Conservation (phyloP, 2,888 invertebrate species). For the Tricholauxania praeusta region DNA sequence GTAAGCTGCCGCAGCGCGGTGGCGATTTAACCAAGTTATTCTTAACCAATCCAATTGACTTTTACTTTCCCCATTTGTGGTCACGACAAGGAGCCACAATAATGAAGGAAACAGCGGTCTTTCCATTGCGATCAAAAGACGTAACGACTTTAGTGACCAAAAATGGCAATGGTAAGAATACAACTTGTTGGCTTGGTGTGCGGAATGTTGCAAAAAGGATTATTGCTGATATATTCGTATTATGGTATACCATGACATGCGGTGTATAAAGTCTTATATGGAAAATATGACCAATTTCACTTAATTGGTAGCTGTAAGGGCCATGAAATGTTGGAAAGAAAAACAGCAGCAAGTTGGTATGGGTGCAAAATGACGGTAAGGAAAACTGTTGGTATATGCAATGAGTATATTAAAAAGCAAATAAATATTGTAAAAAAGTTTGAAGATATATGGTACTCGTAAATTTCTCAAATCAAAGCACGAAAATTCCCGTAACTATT, state of each 20-base stretch:
- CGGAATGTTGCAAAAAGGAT: conserved; percentile 39
- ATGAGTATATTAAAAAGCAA: too few species aligned
- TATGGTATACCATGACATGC: not conserved
- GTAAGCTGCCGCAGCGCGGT: not conserved
- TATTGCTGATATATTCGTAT: conserved; percentile 26
- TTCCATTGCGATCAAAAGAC: conserved; percentile 11
- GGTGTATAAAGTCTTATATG: conserved; percentile 24
- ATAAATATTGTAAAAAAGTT: too few species aligned
- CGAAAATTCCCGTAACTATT: too few species aligned
- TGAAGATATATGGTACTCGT: too few species aligned
- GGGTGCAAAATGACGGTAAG: too few species aligned
- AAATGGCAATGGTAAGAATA: conserved; percentile 10
- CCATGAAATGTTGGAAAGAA: too few species aligned
- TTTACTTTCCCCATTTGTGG: conserved; percentile 43
- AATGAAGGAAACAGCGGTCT: conserved; percentile 1
- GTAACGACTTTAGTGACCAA: conserved; percentile 22
- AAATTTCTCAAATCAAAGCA: too few species aligned
- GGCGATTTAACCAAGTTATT: not conserved
- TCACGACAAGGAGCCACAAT: conserved; percentile 21
- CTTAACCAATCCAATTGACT: conserved; percentile 29
- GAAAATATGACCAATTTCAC: conserved; percentile 16
- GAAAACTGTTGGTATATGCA: too few species aligned
- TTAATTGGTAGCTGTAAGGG: too few species aligned
- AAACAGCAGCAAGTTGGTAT: too few species aligned
- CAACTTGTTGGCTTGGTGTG: conserved; percentile 35